Evolutionary conservation across 2,113 vertebrate genomes (phyloP).

Genomic region (Nycticryphes semicollaris): DNA sequence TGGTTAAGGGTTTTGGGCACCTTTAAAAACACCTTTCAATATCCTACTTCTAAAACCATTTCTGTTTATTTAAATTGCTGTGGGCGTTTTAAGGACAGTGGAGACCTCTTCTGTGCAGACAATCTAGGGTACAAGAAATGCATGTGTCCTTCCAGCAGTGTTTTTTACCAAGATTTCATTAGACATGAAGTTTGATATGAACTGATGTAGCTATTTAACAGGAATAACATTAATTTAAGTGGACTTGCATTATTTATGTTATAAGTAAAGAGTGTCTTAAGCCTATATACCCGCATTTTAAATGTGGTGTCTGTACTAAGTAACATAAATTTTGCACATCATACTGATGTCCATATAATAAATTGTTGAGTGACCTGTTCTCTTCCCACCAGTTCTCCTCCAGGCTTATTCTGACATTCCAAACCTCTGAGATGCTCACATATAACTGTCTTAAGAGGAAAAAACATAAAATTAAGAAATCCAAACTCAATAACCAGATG

Average conservation of each 20-base stretch:
- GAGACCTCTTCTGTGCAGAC: constrained; percentile 8
- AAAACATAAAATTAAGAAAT: background rate
- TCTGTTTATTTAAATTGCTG: constrained; percentile 57
- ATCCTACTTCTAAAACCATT: constrained; percentile 36
- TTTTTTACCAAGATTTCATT: constrained; percentile 37
- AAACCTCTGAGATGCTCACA: constrained; percentile 22
- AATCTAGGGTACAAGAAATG: background rate
- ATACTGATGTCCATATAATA: constrained; percentile 31
- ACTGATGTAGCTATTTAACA: constrained; percentile 51
- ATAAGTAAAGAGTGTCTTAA: constrained; percentile 1
- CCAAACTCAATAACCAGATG: background rate
- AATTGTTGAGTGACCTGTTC: constrained; percentile 58
- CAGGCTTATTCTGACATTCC: constrained; percentile 35
- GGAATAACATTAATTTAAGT: constrained; percentile 44
- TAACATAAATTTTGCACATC: constrained; percentile 6
- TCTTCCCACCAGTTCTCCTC: constrained; percentile 2
- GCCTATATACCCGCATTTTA: background rate
- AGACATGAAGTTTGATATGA: constrained; percentile 23
- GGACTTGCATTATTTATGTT: constrained; percentile 50
- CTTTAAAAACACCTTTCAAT: constrained; percentile 46
- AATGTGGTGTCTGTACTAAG: constrained; percentile 27
- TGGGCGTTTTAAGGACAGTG: constrained; percentile 42
- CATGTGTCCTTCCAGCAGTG: background rate
- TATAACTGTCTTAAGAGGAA: background rate
- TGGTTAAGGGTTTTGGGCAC: constrained; percentile 20